Conservation (phyloP, 2,888 invertebrate genomes). For the Lissocephala sabroskyi region DNA sequence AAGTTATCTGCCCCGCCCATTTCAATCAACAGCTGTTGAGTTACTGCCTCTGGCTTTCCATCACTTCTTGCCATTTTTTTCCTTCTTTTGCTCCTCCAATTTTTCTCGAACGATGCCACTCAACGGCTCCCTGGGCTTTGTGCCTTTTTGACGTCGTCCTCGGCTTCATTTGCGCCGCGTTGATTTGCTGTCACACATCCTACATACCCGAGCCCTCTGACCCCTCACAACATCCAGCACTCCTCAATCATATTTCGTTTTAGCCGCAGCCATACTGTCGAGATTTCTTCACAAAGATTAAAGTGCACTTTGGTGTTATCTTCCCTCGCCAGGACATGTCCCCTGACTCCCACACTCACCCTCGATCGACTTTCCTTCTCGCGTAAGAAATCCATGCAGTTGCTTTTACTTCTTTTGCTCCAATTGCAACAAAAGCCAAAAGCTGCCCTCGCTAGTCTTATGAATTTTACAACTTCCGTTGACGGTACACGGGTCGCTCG, state of each 20-base stretch:
- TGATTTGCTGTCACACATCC: constrained; percentile 4
- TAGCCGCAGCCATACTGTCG: constrained; percentile 28
- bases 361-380: constrained; percentile 35
- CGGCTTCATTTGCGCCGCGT: constrained; percentile 22
- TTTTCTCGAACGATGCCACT: constrained; percentile 33
- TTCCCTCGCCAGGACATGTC: constrained; percentile 20
- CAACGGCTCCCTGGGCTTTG: constrained; percentile 27
- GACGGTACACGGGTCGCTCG: constrained; percentile 16
- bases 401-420: constrained; percentile 36
- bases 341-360: constrained; percentile 34
- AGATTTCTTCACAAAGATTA: constrained; percentile 61
- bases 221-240: constrained; percentile 6
- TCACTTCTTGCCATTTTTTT: neutral
- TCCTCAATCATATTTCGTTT: constrained; percentile 60
- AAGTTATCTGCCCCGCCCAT: constrained; percentile 28
- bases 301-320: constrained; percentile 67
- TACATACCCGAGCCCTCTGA: neutral
- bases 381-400: constrained; percentile 1
- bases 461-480: constrained; percentile 65
- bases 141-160: constrained; percentile 25
- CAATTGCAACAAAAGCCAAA: constrained; percentile 62
- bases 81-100: constrained; percentile 41
- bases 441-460: constrained; percentile 42
- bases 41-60: neutral
- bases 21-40: constrained; percentile 58